Base-by-base conservation (phyloP, 2,888 invertebrate genomes). In the Mamestra brassicae region DNA sequence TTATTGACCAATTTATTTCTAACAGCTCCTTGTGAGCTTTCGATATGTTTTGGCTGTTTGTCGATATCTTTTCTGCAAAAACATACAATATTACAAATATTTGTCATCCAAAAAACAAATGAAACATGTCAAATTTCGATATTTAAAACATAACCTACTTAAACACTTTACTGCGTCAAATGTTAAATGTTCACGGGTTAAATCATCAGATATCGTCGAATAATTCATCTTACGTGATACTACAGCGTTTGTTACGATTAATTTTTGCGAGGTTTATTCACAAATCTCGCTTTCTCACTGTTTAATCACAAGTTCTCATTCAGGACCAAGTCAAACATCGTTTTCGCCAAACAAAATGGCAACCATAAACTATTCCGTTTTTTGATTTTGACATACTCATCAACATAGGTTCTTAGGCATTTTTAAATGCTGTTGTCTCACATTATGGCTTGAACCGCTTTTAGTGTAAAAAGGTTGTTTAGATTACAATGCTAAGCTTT, bases 71-170 rank as follows among this genome's bases (percentile, higher is more conserved):
- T 87, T 92, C 97, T 97, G 93, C 83, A 96, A 95, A 80, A 79
- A 76, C 61, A 75, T 61, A 74, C 36, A 83, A 55, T 76, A 78
- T 54, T 76, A 36, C 11, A 74, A 74, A 34, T 62, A 71, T 36
- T 78, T 84, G 80, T 85, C 87, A 88, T 70, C 75, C 55, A 74
- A 78, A 87, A 93, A 93, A 93, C 92, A 93, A 92, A 83, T 90
- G 95, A 94, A 92, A 80, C 83, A 74, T 80, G 86, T 84, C 79
- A 83, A 86, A 87, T 87, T 94, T 95, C 94, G 85, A 94, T 90
- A 90, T 95, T 93, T 90, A 89, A 94, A 95, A 91, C 89, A 92
- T 95, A 95, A 95, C 96, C 94, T 94, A 96, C 96, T 91, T 89
- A 96, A 80, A 92, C 93, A 94, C 91, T 94, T 93, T 79, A 94